Conservation (phyloP, 92 coral and sea anemone species). For the Metridium senile region DNA sequence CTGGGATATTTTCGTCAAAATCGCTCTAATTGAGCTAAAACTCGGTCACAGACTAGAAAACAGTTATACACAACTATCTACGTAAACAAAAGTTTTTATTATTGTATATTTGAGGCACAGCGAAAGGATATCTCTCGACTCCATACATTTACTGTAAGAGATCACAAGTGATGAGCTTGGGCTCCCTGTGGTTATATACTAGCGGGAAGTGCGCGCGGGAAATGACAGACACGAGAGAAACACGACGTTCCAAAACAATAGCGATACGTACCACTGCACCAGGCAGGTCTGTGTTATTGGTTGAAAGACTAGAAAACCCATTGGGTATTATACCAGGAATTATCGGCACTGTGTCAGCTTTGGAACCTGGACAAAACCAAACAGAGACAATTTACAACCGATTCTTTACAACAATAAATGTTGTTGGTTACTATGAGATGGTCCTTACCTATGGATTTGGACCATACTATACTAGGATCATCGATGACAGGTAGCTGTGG, state of each 20-base stretch:
- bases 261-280: conserved; percentile 48
- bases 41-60: too few relatives aligned
- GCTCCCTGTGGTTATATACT: neutral
- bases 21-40: too few relatives aligned
- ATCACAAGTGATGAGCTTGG: too few relatives aligned
- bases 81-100: too few relatives aligned
- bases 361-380: conserved; percentile 13
- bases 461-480: conserved; percentile 91
- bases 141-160: too few relatives aligned
- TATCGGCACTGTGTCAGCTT: conserved; percentile 22
- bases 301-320: conserved; percentile 32
- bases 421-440: neutral
- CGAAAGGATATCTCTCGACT: too few relatives aligned
- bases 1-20: too few relatives aligned
- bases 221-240: neutral
- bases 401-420: neutral
- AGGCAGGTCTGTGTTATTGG: conserved; percentile 37
- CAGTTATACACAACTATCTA: too few relatives aligned
- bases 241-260: neutral
- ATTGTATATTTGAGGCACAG: too few relatives aligned
- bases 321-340: conserved; percentile 40
- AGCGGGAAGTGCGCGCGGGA: too few relatives aligned
- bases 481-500: conserved; percentile 61
- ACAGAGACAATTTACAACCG: neutral
- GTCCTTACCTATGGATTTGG: conserved; percentile 62